Evolutionary conservation across 2,113 vertebrate species (phyloP).

Genomic region (Plecotus auritus): DNA sequence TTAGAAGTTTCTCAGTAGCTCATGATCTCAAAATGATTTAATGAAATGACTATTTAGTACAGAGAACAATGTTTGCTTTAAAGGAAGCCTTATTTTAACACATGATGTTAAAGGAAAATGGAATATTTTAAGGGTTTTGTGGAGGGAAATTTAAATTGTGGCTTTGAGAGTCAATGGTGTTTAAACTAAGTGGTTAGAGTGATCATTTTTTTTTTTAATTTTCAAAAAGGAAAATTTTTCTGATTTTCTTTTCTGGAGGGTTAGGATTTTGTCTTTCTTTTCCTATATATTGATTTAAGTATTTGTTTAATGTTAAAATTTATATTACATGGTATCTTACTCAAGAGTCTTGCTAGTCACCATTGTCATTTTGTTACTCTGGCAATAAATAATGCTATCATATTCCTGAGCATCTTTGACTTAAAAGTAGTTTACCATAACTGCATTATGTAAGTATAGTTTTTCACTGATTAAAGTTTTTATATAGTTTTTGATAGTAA

Average conservation of each 20-base stretch:
- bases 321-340: not conserved
- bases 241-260: not conserved
- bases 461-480: not conserved
- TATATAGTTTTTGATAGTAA: constrained; percentile 3
- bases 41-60: not conserved
- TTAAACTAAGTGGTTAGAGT: constrained; percentile 44
- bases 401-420: not conserved
- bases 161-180: constrained; percentile 37
- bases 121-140: constrained; percentile 38
- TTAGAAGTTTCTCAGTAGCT: not conserved
- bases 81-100: not conserved
- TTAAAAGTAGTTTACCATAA: not conserved
- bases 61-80: constrained; percentile 10
- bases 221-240: constrained; percentile 1
- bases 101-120: constrained; percentile 18
- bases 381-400: not conserved
- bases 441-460: not conserved
- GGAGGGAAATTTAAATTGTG: constrained; percentile 25
- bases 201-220: constrained; percentile 54
- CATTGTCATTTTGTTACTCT: not conserved
- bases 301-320: not conserved
- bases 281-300: not conserved
- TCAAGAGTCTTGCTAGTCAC: not conserved
- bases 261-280: not conserved
- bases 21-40: not conserved